Base-by-base conservation (phyloP, 2,113 vertebrate species). In the Ammodytes marinus region DNA sequence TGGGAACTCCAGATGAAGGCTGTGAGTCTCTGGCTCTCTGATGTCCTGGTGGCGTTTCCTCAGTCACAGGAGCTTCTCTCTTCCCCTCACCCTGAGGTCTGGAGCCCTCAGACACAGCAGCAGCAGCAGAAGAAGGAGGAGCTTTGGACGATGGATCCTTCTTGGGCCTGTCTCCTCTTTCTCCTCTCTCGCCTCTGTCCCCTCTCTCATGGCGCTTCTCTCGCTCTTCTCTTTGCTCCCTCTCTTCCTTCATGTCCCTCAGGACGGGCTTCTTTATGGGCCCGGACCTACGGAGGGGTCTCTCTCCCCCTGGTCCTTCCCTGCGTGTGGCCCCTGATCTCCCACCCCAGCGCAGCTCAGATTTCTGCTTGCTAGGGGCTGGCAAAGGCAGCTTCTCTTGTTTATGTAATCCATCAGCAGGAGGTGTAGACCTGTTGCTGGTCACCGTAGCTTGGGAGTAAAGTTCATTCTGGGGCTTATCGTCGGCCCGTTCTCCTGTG, bases 241-340 rank as follows among this genome's bases (percentile, higher is more conserved):
- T 93, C 75, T 99, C 98, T 69, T 99, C 98, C 88, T 98, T 99
- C 98, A 99, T 99, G 84, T 99, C 98, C 83, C 98, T 95, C 27
- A 99, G 95, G 5, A 99, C 94, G 12, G 98, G 98, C 71, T 99
- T 99, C 87, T 99, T 99, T 90, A 99, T 99, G 39, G 98, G 99
- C 37, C 99, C 99, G 0, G 98, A 99, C 83, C 99, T 95, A 80
- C 99, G 96, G 19, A 98, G 70, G 0, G 97, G 97, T 69, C 98
- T 96, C 12, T 99, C 97, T 0, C 92, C 86, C 0, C 96, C 95
- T 0, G 74, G 67, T 46, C 98, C 98, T 0, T 99, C 97, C 85
- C 98, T 96, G 73, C 97, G 96, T 37, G 93, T 95, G 0, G 96
- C 92, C 3, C 95, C 93, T 4, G 96, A 96, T 69, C 97, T 94